Evolutionary conservation across 2,113 vertebrate species (phyloP).

Genomic region (Phrynosoma blainvillii): DNA sequence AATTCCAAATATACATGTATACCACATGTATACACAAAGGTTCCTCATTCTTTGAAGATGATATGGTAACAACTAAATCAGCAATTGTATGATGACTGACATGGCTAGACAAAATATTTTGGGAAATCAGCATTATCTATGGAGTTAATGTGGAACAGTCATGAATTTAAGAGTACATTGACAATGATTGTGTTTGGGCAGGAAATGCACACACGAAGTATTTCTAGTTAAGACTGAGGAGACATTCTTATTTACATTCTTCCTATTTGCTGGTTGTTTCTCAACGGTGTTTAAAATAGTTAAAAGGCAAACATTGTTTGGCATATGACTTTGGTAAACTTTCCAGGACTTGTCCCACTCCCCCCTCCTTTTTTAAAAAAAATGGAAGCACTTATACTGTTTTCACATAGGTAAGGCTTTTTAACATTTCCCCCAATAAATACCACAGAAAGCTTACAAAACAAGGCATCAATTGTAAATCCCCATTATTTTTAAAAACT

Average conservation of each 20-base stretch:
- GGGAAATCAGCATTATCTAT: conserved; percentile 29
- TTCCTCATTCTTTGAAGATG: conserved; percentile 61
- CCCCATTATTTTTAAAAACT: conserved; percentile 63
- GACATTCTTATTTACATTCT: conserved; percentile 54
- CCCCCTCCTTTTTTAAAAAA: conserved; percentile 28
- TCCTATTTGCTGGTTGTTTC: conserved; percentile 51
- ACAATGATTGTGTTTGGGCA: conserved; percentile 31
- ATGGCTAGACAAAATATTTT: conserved; percentile 31
- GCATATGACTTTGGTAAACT: conserved; percentile 82
- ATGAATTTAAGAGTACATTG: not conserved
- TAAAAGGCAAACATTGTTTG: conserved; percentile 78
- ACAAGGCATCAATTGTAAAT: conserved; percentile 75
- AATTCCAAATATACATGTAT: conserved; percentile 79
- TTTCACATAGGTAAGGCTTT: conserved; percentile 78
- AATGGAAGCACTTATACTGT: conserved; percentile 76
- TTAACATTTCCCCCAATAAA: conserved; percentile 78
- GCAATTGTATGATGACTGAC: conserved; percentile 69
- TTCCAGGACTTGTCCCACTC: conserved; percentile 57
- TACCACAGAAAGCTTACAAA: conserved; percentile 80
- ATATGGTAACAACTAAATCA: conserved; percentile 73
- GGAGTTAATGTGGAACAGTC: conserved; percentile 25
- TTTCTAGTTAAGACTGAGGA: conserved; percentile 56
- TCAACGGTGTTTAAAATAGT: conserved; percentile 59
- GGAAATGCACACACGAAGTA: conserved; percentile 35
- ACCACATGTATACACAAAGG: conserved; percentile 78